phyloP scores from a whole-genome alignment of 1,140 invertebrate species.

The Aethina tumida region DNA sequence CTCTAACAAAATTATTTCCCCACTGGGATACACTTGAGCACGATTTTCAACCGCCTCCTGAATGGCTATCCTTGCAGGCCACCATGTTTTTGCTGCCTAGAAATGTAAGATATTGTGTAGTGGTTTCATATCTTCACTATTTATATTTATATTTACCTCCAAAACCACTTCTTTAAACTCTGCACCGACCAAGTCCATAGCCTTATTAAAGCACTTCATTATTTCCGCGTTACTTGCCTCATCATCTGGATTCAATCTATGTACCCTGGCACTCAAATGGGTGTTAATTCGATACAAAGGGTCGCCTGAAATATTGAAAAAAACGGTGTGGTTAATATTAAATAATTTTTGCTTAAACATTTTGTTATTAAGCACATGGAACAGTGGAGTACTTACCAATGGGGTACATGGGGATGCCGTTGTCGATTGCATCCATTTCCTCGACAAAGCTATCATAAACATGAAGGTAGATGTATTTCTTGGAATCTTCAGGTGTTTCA shows the following conservation, averaged over 20 bases:
- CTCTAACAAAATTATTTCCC: slow-evolving; percentile 69
- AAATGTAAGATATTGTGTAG: slow-evolving; percentile 6
- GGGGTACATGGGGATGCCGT: slow-evolving; percentile 72
- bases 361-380: too few species aligned
- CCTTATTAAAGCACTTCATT: slow-evolving; percentile 55
- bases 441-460: slow-evolving; percentile 86
- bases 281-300: slow-evolving; percentile 75
- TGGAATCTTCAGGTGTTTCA: slow-evolving; percentile 37
- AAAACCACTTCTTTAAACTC: slow-evolving; percentile 74
- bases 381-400: too few species aligned
- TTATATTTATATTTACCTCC: slow-evolving; percentile 23
- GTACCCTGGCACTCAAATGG: slow-evolving; percentile 64
- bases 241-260: slow-evolving; percentile 78
- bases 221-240: slow-evolving; percentile 52
- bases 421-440: slow-evolving; percentile 95
- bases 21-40: slow-evolving; percentile 49
- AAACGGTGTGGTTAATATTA: too few species aligned
- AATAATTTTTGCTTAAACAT: too few species aligned
- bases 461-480: slow-evolving; percentile 62
- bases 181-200: slow-evolving; percentile 64
- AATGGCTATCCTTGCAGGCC: slow-evolving; percentile 71
- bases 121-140: neutral
- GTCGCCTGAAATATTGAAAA: too few species aligned
- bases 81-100: slow-evolving; percentile 65
- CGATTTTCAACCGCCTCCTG: slow-evolving; percentile 58